phyloP scores from a whole-genome alignment of 2,113 vertebrate genomes.

The Oncorhynchus masou region DNA sequence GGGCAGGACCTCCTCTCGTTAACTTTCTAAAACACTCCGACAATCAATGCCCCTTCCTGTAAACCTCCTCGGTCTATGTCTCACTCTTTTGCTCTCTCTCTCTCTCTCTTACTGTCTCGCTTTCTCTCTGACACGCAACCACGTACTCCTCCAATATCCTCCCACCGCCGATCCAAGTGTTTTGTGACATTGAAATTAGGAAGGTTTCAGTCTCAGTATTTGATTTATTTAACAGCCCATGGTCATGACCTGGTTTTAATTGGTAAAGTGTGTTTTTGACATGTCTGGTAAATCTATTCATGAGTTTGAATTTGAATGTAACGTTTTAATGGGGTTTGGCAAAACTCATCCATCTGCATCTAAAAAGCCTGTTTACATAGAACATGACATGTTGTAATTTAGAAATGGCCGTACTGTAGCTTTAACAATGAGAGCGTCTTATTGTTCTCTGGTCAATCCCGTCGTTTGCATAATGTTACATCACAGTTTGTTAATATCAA shows the following conservation, averaged over 20 bases:
- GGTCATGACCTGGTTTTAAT: background rate
- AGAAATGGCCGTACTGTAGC: background rate
- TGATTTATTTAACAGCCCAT: background rate
- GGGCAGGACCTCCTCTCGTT: slow-evolving; percentile 58
- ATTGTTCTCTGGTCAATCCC: no score
- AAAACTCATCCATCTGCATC: background rate
- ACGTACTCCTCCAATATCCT: background rate
- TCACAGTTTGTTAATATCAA: no score
- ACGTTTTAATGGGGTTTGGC: background rate
- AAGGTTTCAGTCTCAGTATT: no score
- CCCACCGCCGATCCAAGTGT: no score
- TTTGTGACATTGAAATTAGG: no score
- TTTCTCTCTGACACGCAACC: background rate
- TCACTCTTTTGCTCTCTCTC: background rate
- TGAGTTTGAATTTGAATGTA: background rate
- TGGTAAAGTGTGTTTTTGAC: background rate
- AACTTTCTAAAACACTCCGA: slow-evolving; percentile 70
- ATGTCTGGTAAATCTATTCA: background rate
- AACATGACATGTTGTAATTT: slow-evolving; percentile 7
- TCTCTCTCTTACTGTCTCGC: no score
- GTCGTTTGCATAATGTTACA: no score
- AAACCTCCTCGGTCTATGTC: slow-evolving; percentile 43
- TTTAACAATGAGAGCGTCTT: background rate
- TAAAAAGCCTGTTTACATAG: slow-evolving; percentile 20
- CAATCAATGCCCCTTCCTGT: slow-evolving; percentile 55